phyloP scores from a whole-genome alignment of 2,797 vertebrate genomes.

The Lacerta viridis region DNA sequence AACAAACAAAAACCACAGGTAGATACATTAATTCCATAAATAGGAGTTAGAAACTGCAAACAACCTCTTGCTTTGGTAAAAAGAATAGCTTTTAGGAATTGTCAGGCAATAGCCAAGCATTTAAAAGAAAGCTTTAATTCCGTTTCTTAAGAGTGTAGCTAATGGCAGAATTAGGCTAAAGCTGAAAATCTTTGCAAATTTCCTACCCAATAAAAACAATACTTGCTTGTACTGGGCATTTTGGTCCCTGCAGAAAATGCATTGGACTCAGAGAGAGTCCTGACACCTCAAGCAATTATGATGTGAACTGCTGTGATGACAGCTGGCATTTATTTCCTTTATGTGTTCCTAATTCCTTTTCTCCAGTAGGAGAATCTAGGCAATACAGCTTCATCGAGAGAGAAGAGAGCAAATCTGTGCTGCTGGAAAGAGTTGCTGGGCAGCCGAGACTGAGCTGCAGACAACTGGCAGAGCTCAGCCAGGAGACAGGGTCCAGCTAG shows the following conservation, averaged over 20 bases:
- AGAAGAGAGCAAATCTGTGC: not conserved
- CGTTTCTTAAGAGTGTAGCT: not conserved
- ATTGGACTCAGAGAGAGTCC: not conserved
- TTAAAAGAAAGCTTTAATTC: not conserved
- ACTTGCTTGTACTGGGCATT: too few species aligned
- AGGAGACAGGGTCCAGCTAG: not conserved
- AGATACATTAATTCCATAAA: too few species aligned
- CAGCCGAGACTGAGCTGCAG: not conserved
- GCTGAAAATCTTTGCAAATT: not conserved
- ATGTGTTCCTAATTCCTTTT: not conserved
- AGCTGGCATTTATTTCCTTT: not conserved
- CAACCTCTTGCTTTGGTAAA: too few species aligned
- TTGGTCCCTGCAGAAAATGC: not conserved
- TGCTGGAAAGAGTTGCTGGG: not conserved
- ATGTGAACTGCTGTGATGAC: not conserved
- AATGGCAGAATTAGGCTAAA: not conserved
- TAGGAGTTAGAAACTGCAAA: too few species aligned
- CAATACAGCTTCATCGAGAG: not conserved
- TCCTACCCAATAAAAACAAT: too few species aligned
- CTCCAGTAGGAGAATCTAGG: not conserved
- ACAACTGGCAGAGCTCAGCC: not conserved
- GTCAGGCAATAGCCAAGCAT: not conserved
- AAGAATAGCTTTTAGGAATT: not conserved
- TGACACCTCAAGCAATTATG: not conserved
- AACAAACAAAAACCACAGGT: too few species aligned